Base-by-base conservation (phyloP, 2,888 invertebrate species). In the Aphidius colemani region DNA sequence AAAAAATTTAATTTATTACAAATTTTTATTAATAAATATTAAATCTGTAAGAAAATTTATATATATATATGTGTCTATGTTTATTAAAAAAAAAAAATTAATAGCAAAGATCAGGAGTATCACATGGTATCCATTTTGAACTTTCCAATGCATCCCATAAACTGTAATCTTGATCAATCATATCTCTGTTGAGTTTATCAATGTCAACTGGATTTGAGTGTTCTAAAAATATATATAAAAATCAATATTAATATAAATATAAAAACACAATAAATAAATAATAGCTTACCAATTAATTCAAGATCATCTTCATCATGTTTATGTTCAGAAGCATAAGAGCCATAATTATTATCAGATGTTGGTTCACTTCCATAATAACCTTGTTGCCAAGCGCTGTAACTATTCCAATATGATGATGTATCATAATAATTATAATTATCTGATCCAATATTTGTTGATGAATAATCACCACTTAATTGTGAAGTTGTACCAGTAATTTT, bases 371-470 rank as follows among this genome's bases (percentile, higher is more conserved):
- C 83, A 75, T 90, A 90, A 82, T 90, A 90, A 13, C 89, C 89
- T 77, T 90, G 87, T 67, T 82, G 89, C 94, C 94, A 94, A 72
- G 90, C 90, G 59, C 87, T 87, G 80, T 94, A 94, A 80, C 93
- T 93, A 79, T 92, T 93, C 94, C 94, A 94, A 82, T 94, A 94
- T 53, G 90, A 88, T 55, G 91, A 88, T 41, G 92, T 91, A 83
- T 93, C 93, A 82, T 93, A 92, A 83, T 93, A 93, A 82, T 92
- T 82, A 60, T 82, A 82, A 46, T 74, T 73, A 56, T 82, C 82
- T 6, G 80, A 76, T 66, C 73, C 75, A 66, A 80, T 74, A 58
- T 75, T 78, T 5, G 79, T 72, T 43, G 80, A 75, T 30, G 80
- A 71, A 68, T 82, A 82, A 18, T 82, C 82, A 2, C 80, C 70